These are phyloP conservation scores for Caenorhabditis sp. DNA, from an alignment of 2,888 invertebrate species.

Conservation along the genomic window DNA sequence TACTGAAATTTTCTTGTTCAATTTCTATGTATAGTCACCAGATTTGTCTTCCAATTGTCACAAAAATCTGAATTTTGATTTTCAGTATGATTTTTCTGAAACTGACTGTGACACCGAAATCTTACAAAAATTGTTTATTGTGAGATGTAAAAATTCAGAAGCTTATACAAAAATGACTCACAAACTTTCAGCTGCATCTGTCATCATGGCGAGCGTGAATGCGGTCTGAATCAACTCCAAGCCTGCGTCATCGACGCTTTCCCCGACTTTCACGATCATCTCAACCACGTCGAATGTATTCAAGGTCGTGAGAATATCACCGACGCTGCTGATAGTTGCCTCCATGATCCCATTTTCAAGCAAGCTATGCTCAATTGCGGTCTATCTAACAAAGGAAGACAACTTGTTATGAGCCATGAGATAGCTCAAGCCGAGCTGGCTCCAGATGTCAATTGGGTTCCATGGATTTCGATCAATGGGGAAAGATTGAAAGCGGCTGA, in stretches of 20 bases:
- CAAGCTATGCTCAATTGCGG: constrained; percentile 35
- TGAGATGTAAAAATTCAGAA: no score
- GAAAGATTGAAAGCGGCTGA: constrained; percentile 31
- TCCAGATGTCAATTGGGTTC: constrained; percentile 32
- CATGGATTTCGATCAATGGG: constrained; percentile 40
- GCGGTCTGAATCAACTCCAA: constrained; percentile 33
- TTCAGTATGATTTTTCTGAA: constrained; percentile 7
- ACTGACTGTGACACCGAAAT: no score
- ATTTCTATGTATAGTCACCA: no score
- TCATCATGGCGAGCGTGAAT: constrained; percentile 38
- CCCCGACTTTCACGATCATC: constrained; percentile 32
- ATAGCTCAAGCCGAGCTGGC: constrained; percentile 13
- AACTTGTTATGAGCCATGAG: constrained; percentile 27
- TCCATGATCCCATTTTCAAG: constrained; percentile 6
- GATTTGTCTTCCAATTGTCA: no score
- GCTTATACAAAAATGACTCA: no score
- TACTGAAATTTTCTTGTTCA: no score
- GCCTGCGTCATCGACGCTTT: constrained; percentile 32
- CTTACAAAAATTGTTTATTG: no score
- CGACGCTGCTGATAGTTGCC: constrained; percentile 25
- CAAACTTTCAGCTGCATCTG: constrained; percentile 27
- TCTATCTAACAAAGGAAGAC: constrained; percentile 18
- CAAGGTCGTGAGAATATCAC: constrained; percentile 34
- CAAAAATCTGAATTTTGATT: no score
- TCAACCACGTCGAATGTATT: constrained; percentile 31